These are phyloP conservation scores for Thermophis baileyi DNA, from an alignment of 2,113 vertebrate species.

Conservation along the genomic window DNA sequence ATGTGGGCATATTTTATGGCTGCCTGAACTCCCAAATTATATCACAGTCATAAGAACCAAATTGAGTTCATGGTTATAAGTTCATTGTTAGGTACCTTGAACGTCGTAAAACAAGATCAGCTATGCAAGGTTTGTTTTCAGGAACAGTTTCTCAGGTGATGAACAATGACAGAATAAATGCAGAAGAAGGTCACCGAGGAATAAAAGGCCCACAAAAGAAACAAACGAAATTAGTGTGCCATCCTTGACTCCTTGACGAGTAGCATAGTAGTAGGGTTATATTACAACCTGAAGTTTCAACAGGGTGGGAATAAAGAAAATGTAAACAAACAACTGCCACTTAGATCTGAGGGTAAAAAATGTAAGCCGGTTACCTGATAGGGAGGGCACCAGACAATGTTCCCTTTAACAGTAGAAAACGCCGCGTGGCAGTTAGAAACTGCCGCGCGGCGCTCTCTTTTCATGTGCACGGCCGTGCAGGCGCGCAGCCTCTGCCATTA, in stretches of 20 bases:
- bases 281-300: background rate
- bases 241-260: background rate
- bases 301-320: background rate
- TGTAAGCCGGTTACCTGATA: background rate
- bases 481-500: too few relatives aligned
- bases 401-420: too few relatives aligned
- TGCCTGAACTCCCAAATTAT: background rate
- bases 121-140: background rate
- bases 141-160: background rate
- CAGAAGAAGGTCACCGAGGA: background rate
- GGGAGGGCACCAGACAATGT: background rate
- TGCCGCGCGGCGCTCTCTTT: too few relatives aligned
- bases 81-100: too few relatives aligned
- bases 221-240: background rate
- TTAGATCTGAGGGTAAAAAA: background rate
- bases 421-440: too few relatives aligned
- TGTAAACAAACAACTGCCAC: background rate
- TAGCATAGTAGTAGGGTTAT: background rate
- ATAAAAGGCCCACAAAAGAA: background rate
- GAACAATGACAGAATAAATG: background rate
- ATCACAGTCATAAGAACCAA: background rate
- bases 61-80: background rate
- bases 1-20: background rate
- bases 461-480: too few relatives aligned
- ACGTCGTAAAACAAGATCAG: background rate